phyloP scores from a whole-genome alignment of 2,797 vertebrate genomes.

The Arctocebus calabarensis region DNA sequence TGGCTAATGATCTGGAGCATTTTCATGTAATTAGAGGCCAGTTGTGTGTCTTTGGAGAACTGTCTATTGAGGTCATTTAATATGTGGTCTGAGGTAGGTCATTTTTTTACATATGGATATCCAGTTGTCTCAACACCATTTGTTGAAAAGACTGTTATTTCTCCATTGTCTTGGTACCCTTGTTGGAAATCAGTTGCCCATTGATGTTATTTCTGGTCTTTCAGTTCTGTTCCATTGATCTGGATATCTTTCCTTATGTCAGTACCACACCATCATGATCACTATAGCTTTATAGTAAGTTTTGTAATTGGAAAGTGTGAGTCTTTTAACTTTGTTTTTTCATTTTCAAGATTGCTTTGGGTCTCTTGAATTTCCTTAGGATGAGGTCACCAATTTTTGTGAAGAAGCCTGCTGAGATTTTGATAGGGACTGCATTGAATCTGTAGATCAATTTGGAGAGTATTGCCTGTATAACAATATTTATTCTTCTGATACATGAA shows the following conservation, averaged over 20 bases:
- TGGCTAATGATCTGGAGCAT: not conserved
- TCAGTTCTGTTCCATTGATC: not conserved
- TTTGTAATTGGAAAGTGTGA: not conserved
- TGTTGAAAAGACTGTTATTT: not conserved
- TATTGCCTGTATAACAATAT: not conserved
- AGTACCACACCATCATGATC: not conserved
- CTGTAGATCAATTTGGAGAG: not conserved
- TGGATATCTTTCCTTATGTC: not conserved
- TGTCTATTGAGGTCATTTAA: not conserved
- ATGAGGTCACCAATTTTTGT: not conserved
- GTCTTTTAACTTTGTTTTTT: not conserved
- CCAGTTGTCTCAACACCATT: not conserved
- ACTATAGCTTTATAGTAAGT: not conserved
- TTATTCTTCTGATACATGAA: not conserved
- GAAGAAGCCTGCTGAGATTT: not conserved
- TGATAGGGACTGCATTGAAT: not conserved
- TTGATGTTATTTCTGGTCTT: not conserved
- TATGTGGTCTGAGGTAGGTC: not conserved
- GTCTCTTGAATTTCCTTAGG: not conserved
- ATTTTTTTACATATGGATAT: not conserved
- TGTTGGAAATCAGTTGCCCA: not conserved
- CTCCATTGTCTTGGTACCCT: not conserved
- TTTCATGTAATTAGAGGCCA: not conserved
- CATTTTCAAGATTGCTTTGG: not conserved
- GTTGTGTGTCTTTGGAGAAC: not conserved